Evolutionary conservation across 2,797 vertebrate species (phyloP).

Genomic region (Dipus sagitta): DNA sequence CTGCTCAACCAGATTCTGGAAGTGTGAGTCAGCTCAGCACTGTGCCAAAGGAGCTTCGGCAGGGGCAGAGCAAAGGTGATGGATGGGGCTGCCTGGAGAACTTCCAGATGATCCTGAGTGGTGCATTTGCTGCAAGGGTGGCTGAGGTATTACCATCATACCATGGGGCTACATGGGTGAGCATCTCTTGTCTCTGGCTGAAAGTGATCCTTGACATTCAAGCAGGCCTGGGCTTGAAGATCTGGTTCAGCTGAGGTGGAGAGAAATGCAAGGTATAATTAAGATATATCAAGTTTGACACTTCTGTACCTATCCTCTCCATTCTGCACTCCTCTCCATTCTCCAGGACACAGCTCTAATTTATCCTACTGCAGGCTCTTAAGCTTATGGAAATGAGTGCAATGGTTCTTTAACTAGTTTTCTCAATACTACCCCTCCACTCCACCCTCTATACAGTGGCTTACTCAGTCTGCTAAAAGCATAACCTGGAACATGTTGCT

Average conservation of each 20-base stretch:
- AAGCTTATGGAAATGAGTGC: neutral
- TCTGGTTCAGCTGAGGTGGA: neutral
- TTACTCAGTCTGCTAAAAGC: neutral
- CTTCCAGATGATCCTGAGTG: neutral
- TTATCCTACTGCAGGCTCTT: neutral
- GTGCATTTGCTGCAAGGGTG: neutral
- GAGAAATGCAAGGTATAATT: neutral
- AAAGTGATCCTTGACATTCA: neutral
- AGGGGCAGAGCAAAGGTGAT: neutral
- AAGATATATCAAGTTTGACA: neutral
- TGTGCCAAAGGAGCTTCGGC: neutral
- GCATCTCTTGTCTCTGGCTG: neutral
- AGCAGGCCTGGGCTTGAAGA: neutral
- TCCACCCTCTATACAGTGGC: neutral
- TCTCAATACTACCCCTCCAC: neutral
- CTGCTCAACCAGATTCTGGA: neutral
- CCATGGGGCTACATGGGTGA: neutral
- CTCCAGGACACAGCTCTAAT: neutral
- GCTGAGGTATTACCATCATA: neutral
- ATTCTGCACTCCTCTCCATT: slow-evolving; percentile 24
- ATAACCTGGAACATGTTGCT: neutral
- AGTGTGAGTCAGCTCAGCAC: neutral
- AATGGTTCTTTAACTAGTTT: neutral
- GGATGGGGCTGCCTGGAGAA: neutral
- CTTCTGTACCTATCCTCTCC: neutral